These are phyloP conservation scores for Erpetoichthys calabaricus DNA, from an alignment of 2,797 vertebrate species.

Conservation along the genomic window DNA sequence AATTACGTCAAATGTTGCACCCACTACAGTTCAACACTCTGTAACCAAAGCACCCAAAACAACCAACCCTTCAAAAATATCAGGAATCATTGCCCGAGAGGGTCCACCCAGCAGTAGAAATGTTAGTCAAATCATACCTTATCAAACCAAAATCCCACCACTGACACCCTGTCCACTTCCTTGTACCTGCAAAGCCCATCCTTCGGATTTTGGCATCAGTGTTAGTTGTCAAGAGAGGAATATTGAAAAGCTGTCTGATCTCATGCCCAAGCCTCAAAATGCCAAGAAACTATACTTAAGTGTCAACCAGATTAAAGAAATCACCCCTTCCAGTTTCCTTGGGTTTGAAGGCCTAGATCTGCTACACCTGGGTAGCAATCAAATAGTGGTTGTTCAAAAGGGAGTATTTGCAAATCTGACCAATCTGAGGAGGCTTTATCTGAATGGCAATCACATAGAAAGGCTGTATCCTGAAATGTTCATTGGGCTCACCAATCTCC, in stretches of 20 bases:
- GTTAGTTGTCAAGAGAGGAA: conserved; percentile 93
- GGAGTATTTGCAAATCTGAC: conserved; percentile 88
- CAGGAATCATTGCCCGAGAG: conserved; percentile 84
- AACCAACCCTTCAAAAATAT: conserved; percentile 86
- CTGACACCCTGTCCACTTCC: conserved; percentile 69
- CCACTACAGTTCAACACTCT: conserved; percentile 59
- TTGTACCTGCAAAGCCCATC: conserved; percentile 87
- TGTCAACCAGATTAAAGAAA: conserved; percentile 82
- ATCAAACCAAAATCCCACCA: conserved; percentile 81
- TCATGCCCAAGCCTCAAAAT: conserved; percentile 74
- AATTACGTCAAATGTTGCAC: conserved; percentile 60
- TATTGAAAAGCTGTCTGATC: conserved; percentile 71
- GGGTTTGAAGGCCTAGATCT: conserved; percentile 92
- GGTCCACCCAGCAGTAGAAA: conserved; percentile 63
- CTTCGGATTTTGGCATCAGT: conserved; percentile 87
- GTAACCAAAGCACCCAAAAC: conserved; percentile 80
- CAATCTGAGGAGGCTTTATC: conserved; percentile 83
- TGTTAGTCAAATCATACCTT: conserved; percentile 78
- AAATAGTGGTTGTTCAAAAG: conserved; percentile 70
- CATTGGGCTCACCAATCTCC: conserved; percentile 80
- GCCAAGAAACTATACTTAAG: conserved; percentile 93
- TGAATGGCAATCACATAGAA: conserved; percentile 92
- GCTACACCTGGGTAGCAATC: conserved; percentile 91
- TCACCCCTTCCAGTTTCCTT: conserved; percentile 66
- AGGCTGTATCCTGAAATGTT: conserved; percentile 92